phyloP scores from a whole-genome alignment of 2,113 vertebrate genomes.

The Clarias macrocephalus region DNA sequence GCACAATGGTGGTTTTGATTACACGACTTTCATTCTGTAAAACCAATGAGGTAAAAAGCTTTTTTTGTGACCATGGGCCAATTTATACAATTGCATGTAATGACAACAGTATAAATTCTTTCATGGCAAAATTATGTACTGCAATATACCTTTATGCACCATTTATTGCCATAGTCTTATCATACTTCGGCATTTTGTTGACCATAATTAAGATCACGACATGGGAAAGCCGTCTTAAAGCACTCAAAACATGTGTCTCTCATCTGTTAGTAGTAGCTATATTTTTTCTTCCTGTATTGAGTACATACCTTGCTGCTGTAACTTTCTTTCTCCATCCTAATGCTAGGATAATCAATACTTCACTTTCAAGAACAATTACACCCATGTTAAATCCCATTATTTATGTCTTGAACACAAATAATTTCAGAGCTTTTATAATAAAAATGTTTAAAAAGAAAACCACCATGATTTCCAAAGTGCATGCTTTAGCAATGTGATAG shows the following conservation, averaged over 20 bases:
- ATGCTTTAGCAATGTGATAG: neutral
- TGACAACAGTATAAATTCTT: constrained; percentile 37
- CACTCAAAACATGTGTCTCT: constrained; percentile 50
- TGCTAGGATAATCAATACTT: constrained; percentile 44
- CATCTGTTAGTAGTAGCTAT: constrained; percentile 46
- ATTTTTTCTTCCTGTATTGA: constrained; percentile 43
- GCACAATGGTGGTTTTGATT: constrained; percentile 46
- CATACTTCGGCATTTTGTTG: constrained; percentile 36
- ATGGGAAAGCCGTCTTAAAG: constrained; percentile 46
- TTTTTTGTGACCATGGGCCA: constrained; percentile 58
- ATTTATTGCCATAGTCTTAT: constrained; percentile 44
- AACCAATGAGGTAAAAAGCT: constrained; percentile 50
- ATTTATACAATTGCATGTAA: constrained; percentile 54
- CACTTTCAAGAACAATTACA: constrained; percentile 43
- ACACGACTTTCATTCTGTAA: constrained; percentile 64
- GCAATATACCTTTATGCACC: constrained; percentile 44
- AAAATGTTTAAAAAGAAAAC: constrained; percentile 45
- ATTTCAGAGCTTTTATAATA: constrained; percentile 43
- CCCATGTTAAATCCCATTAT: constrained; percentile 55
- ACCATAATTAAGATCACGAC: constrained; percentile 52
- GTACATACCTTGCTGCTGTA: constrained; percentile 26
- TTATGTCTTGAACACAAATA: constrained; percentile 54
- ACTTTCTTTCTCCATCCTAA: constrained; percentile 32
- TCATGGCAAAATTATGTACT: constrained; percentile 28
- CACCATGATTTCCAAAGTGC: neutral